Base-by-base conservation (phyloP, 2,888 invertebrate genomes). In the Oxystoma pomonae region DNA sequence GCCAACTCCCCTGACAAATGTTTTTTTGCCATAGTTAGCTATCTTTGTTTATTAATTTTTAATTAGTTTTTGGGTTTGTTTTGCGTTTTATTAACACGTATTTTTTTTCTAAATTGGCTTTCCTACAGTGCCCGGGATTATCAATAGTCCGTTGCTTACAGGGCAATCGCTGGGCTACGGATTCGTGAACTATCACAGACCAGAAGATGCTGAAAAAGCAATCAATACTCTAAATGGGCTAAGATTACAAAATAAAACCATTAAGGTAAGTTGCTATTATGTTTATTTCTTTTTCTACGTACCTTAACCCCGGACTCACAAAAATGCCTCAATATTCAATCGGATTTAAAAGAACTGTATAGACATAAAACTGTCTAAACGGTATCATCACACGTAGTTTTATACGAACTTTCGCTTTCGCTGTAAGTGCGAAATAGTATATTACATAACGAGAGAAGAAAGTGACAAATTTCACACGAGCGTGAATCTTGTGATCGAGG, bases 161-260 rank as follows among this genome's bases (percentile, higher is more conserved):
- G 99, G 99, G 75, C 99, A 99, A 84, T 98, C 97, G 83, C 88
- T 99, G 77, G 99, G 99, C 76, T 99, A 99, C 83, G 99, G 98
- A 73, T 99, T 99, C 84, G 99, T 99, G 77, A 99, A 99, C 86
- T 99, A 98, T 84, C 94, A 96, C 81, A 89, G 95, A 72, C 89
- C 95, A 61, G 96, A 97, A 82, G 98, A 99, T 82, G 99, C 99
- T 66, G 95, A 96, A 80, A 98, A 98, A 83, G 99, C 99, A 67
- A 98, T 99, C 80, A 92, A 93, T 82, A 96, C 97, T 63, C 87
- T 99, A 73, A 99, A 99, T 83, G 98, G 98, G 68, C 88, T 99
- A 73, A 88, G 98, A 70, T 87, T 99, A 73, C 98, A 99, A 83
- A 99, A 99, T 83, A 99, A 99, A 87, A 99, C 98, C 57, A 99